Evolutionary conservation across 2,888 invertebrate species (phyloP).

Genomic region (Pterostichus madidus): DNA sequence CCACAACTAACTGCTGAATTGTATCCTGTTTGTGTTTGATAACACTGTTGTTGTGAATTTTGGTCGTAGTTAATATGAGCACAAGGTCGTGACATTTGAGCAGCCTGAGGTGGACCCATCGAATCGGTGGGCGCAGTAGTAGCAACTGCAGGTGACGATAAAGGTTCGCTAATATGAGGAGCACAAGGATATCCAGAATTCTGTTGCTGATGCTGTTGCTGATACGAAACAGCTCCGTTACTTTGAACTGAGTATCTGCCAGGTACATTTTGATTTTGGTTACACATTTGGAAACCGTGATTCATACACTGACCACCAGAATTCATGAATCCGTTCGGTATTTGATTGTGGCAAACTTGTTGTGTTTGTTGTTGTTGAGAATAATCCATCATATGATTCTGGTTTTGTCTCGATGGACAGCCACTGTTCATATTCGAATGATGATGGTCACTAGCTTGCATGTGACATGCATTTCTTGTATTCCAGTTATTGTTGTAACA

Average conservation of each 20-base stretch:
- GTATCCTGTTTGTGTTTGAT: conserved; percentile 52
- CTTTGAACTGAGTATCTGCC: conserved; percentile 69
- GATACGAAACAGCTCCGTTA: conserved; percentile 67
- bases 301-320: conserved; percentile 70
- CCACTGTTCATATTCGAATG: conserved; percentile 50
- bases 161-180: conserved; percentile 71
- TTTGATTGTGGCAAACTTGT: conserved; percentile 42
- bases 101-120: conserved; percentile 74
- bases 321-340: conserved; percentile 46
- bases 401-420: conserved; percentile 42
- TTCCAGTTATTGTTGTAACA: conserved; percentile 59
- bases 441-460: conserved; percentile 46
- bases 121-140: conserved; percentile 74
- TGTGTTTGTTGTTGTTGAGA: conserved; percentile 57
- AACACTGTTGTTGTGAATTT: conserved; percentile 67
- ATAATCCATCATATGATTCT: conserved; percentile 57
- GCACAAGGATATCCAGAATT: conserved; percentile 71
- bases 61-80: conserved; percentile 71
- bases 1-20: conserved; percentile 63
- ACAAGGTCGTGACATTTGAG: conserved; percentile 75
- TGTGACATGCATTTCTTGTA: conserved; percentile 46
- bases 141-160: conserved; percentile 75
- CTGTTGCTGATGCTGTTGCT: conserved; percentile 70
- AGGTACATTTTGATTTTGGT: conserved; percentile 70
- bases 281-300: conserved; percentile 73